A percentile compares a stretch with the other conserved stretches of the same genome.
Evolutionary conservation across 2,797 vertebrate genomes (phyloP).

Genomic region (Antennarius maculatus): DNA sequence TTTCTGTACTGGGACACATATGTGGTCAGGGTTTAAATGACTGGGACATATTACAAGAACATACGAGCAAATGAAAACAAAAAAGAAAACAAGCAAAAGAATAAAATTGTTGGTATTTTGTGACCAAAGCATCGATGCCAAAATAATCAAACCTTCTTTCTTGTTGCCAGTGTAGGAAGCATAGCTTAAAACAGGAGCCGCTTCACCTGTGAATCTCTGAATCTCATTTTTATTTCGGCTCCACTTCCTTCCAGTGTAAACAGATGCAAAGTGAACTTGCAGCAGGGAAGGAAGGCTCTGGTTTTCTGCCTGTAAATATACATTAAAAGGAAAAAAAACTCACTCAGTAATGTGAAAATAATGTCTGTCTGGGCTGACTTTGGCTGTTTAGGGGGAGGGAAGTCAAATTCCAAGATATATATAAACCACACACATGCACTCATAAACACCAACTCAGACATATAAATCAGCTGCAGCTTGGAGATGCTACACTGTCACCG

Average conservation of each 20-base stretch:
- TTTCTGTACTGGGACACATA: conserved; percentile 88
- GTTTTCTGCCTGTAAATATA: conserved; percentile 77
- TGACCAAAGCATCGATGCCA: conserved; percentile 99
- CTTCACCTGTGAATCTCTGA: conserved; percentile 69
- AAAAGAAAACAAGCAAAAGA: conserved; percentile 84
- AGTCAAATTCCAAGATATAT: conserved; percentile 18
- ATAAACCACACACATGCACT: conserved; percentile 27
- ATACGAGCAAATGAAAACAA: conserved; percentile 75
- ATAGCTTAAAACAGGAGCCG: conserved; percentile 67
- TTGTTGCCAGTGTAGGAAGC: conserved; percentile 76
- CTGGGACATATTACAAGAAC: conserved; percentile 78
- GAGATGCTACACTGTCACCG: conserved; percentile 40
- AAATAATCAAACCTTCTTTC: conserved; percentile 91
- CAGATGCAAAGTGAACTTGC: conserved; percentile 69
- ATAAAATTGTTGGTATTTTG: conserved; percentile 92
- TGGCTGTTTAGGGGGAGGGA: conserved; percentile 46
- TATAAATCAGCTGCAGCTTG: conserved; percentile 55
- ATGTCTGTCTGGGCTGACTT: conserved; percentile 74
- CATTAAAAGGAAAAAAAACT: conserved; percentile 54
- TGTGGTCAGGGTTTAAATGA: conserved; percentile 74
- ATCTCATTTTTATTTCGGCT: conserved; percentile 71
- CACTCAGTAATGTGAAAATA: conserved; percentile 77
- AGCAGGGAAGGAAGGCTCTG: conserved; percentile 66
- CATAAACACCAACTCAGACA: conserved; percentile 34
- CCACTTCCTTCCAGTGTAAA: conserved; percentile 66